Percentiles rank a stretch among this genome's conserved stretches.
phyloP scores from a whole-genome alignment of 2,113 vertebrate genomes.

The Terrapene triunguis region DNA sequence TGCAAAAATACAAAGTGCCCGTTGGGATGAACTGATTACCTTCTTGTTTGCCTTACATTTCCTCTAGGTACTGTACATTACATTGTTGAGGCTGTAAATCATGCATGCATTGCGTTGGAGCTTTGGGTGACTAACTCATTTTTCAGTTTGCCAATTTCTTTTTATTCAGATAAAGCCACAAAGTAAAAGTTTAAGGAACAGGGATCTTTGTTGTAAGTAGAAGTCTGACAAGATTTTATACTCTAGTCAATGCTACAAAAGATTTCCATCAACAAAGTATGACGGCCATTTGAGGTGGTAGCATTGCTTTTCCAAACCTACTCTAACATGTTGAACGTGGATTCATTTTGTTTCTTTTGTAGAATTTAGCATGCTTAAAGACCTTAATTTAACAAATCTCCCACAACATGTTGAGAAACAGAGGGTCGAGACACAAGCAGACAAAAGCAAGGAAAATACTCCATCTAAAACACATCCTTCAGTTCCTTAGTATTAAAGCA shows the following conservation, averaged over 20 bases:
- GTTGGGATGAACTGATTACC: not conserved
- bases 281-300: not conserved
- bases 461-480: not conserved
- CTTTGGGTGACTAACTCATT: constrained; percentile 5
- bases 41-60: constrained; percentile 7
- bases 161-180: not conserved
- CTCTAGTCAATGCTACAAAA: not conserved
- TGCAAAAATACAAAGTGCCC: not conserved
- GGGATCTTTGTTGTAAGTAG: not conserved
- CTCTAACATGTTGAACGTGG: not conserved
- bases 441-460: not conserved
- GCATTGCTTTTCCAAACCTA: not conserved
- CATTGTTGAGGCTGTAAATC: constrained; percentile 49
- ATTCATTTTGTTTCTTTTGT: not conserved
- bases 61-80: not conserved
- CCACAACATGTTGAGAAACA: not conserved
- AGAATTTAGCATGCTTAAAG: not conserved
- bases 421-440: not conserved
- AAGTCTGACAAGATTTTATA: not conserved
- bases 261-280: not conserved
- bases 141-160: not conserved
- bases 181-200: not conserved
- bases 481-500: not conserved
- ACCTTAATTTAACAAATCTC: not conserved
- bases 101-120: not conserved